Base-by-base conservation (phyloP, 1,140 invertebrate species). In the Palaemon carinicauda region DNA sequence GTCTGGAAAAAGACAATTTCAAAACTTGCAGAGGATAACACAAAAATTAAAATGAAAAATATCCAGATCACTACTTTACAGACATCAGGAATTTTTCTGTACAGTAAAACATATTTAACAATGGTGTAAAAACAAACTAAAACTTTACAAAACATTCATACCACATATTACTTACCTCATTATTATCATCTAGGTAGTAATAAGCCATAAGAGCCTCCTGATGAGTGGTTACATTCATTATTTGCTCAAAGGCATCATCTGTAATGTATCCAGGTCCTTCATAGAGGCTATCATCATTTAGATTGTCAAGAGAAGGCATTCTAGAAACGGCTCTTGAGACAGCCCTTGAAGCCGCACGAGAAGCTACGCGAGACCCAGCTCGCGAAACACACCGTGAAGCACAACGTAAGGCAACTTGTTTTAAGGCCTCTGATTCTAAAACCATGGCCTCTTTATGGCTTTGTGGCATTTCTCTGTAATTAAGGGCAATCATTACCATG, bases 151-250 rank as follows among this genome's bases (percentile, higher is more conserved):
- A 60, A 60, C 3, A 60, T n/a, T 27, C 9, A 27, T 15, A 69
- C 15, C 65, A 27, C 21, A n/a, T 56, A 1, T 12, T 17, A 79
- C 74, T 27, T n/a, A 82, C 80, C 73, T 96, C 95, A 91, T 97
- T 96, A 90, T 96, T 94, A 90, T 96, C 95, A 90, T 96, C 95
- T 90, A 96, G 94, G 90, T 97, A 98, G 92, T 98, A 97, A 91
- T 96, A 98, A 0, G 96, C 95, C 93, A 97, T 96, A 1, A 97
- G 91, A 9, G 96, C 95, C 89, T 98, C 97, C 91, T 97, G 95
- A 88, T 97, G 95, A 51, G 95, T 93, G 10, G 96, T 96, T 78
- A 96, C 95, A 90, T 95, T 94, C 24, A 98, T 92, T 89, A 97
- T 96, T 91, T 97, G 95, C 87, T 97, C 96, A 91, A 97, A 96